These are phyloP conservation scores for Eriosoma lanigerum DNA, from an alignment of 1,140 invertebrate genomes.

Conservation along the genomic window DNA sequence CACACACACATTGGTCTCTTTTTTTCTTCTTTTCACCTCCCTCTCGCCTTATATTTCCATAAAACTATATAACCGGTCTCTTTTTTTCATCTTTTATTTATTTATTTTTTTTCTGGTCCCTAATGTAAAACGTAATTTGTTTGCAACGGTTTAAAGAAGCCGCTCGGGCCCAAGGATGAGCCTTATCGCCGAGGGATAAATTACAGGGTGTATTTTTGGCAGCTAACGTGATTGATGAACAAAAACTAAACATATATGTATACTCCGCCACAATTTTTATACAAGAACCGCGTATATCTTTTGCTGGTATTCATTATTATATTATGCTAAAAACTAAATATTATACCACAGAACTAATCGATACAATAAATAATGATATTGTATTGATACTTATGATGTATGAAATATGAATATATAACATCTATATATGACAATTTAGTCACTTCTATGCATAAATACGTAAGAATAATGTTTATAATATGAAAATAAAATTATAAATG, in stretches of 20 bases:
- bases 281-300: background rate
- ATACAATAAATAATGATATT: too few relatives aligned
- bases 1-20: background rate
- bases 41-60: slow-evolving; percentile 33
- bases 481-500: too few relatives aligned
- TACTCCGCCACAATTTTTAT: background rate
- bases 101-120: background rate
- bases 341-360: too few relatives aligned
- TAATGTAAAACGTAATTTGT: slow-evolving; percentile 52
- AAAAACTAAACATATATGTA: too few relatives aligned
- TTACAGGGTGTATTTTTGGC: slow-evolving; percentile 46
- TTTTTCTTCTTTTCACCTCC: slow-evolving; percentile 11
- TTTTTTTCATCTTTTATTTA: slow-evolving; percentile 25
- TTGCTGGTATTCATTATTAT: background rate
- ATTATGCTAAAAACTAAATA: background rate
- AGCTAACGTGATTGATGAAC: slow-evolving; percentile 47
- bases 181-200: slow-evolving; percentile 49
- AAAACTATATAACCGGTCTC: slow-evolving; percentile 40
- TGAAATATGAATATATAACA: too few relatives aligned
- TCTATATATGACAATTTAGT: too few relatives aligned
- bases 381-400: too few relatives aligned
- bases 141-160: slow-evolving; percentile 43
- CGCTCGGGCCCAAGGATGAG: slow-evolving; percentile 40
- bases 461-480: too few relatives aligned
- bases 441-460: too few relatives aligned